Base-by-base conservation (phyloP, 2,113 vertebrate species). In the Periophthalmodon schlosseri region DNA sequence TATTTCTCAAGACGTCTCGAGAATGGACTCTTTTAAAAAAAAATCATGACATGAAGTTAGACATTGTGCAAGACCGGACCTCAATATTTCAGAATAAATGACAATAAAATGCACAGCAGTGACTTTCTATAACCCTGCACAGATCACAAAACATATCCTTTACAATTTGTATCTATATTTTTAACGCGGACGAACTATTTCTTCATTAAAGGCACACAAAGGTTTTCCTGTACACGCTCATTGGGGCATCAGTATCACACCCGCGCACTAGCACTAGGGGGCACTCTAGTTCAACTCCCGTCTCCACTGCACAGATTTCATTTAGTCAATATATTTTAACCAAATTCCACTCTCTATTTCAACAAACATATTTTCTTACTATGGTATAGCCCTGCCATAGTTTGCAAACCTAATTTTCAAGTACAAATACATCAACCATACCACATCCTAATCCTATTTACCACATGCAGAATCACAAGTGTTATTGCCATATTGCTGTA, bases 201-300 rank as follows among this genome's bases (percentile, higher is more conserved):
- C 7, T 8, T 52, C 49, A 52, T 18, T 18, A 52, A 52, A 20
- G 49, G 49, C 49, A 52, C 49, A 52, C 15, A 28, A 28, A 18
- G 16, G 15, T 50, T 50, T 50, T 50, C 15, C 49, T 4, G 15
- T 14, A 10, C 65, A 83, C 74, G 60, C 74, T 79, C 82, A 63
- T 57, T 23, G 3, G 56, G n/a, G 14, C 50, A 20, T 18, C 56
- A 23, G 14, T 23, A 24, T 24, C 6, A 24, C 10, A 24, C 10
- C 20, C 20, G 18, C 70, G 72, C 2, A 39, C 34, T 36, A 34
- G 36, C 75, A 34, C 73, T 77, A 86, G 89, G 82, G 80, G 85
- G 74, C 78, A 81, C 69, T 56, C 75, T 65, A 3, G 73, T 34
- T 58, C 71, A 80, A 18, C 58, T 61, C 61, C 36, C 23, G n/a